Conservation (phyloP, 2,888 invertebrate species). For the Mimachlamys varia region DNA sequence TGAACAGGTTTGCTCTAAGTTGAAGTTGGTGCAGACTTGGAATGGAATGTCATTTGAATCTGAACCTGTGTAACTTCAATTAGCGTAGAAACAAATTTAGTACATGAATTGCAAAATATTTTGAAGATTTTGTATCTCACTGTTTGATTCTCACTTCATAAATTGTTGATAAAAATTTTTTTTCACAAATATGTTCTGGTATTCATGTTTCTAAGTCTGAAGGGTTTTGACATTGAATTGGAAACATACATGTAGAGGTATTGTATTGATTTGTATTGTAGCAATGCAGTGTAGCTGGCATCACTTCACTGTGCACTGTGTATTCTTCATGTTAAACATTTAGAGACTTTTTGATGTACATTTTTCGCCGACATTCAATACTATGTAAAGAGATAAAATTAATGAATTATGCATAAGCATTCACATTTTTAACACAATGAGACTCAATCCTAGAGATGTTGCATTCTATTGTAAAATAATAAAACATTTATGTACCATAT, state of each 20-base stretch:
- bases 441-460: background rate
- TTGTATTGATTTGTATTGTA: too few species aligned
- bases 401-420: constrained; percentile 20
- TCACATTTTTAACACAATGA: background rate
- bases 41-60: constrained; percentile 17
- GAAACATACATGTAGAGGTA: too few species aligned
- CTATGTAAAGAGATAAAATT: background rate
- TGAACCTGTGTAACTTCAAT: background rate
- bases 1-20: background rate
- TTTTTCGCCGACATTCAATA: background rate
- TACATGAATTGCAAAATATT: too few species aligned
- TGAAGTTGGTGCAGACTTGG: background rate
- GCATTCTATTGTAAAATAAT: background rate
- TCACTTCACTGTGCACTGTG: background rate
- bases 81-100: background rate
- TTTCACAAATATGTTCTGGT: too few species aligned
- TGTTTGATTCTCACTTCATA: too few species aligned
- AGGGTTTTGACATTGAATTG: too few species aligned
- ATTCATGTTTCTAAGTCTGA: too few species aligned
- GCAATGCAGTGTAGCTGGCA: background rate
- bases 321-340: background rate
- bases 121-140: too few species aligned
- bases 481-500: constrained; percentile 12
- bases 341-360: background rate
- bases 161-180: too few species aligned